A percentile compares a stretch with the other conserved stretches of the same genome.
Conservation (phyloP, 1,140 invertebrate species). For the Drosophila orosa region DNA sequence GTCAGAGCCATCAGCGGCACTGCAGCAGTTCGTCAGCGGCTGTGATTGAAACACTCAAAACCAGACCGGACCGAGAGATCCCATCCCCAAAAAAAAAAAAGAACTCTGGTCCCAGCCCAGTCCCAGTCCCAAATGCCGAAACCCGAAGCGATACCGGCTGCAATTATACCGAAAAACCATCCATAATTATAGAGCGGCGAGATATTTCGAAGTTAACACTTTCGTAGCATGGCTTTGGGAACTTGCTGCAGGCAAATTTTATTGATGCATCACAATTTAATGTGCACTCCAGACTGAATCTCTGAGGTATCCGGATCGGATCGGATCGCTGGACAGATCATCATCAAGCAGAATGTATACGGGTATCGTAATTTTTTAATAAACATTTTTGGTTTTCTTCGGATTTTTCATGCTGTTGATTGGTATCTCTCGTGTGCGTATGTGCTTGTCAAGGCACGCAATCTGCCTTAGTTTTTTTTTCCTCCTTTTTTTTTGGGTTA, state of each 20-base stretch:
- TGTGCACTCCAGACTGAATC: constrained; percentile 61
- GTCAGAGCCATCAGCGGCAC: constrained; percentile 62
- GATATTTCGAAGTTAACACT: constrained; percentile 84
- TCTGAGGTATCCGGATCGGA: constrained; percentile 45
- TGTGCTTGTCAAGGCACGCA: constrained; percentile 74
- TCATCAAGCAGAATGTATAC: constrained; percentile 54
- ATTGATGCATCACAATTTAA: constrained; percentile 84
- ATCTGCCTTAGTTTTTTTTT: constrained; percentile 16
- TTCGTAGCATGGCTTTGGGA: constrained; percentile 83
- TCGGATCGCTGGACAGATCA: constrained; percentile 49
- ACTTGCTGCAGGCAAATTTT: constrained; percentile 81
- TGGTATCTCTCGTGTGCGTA: constrained; percentile 58
- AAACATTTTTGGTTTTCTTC: constrained; percentile 67
- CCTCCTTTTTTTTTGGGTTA: not conserved
- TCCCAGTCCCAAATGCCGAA: constrained; percentile 5
- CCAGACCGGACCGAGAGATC: constrained; percentile 13
- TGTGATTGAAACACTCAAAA: constrained; percentile 76
- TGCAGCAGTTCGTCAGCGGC: constrained; percentile 75
- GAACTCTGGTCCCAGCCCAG: not conserved
- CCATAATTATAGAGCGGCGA: constrained; percentile 84
- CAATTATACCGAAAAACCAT: constrained; percentile 81
- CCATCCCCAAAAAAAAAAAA: not conserved
- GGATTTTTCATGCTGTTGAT: constrained; percentile 74
- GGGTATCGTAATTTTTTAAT: constrained; percentile 78
- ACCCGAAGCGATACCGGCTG: constrained; percentile 36